Base-by-base conservation (phyloP, 2,113 vertebrate species). In the Zootoca vivipara region DNA sequence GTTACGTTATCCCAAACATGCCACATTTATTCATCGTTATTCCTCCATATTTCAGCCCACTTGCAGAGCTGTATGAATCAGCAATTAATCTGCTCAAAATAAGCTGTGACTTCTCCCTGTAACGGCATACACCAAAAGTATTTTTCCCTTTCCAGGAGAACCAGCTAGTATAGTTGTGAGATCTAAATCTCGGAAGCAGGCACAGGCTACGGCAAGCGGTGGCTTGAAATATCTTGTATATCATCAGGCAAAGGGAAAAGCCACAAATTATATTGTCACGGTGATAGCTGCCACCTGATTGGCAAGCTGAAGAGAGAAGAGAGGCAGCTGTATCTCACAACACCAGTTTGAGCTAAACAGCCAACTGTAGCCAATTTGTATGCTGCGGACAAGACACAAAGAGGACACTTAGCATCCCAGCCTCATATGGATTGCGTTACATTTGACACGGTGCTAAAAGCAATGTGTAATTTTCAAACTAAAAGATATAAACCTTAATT, bases 381-480 rank as follows among this genome's bases (percentile, higher is more conserved):
- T 58, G 40, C 80, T 77, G 52, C 38, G 40, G 12, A 56, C 64
- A 67, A 88, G 72, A 38, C 24, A 75, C 18, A 77, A 83, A 87
- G 38, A 82, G 69, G 56, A 35, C 5, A 5, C 38, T 88, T 83
- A 26, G n/a, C 72, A 88, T 83, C 87, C 58, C 40, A 78, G 20
- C 40, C 40, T 83, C 62, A 67, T 77, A 75, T n/a, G 33, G 73
- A 70, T 56, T 78, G 28, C 40, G 78, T 56, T 56, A 28, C 40
- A 22, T 83, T 78, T 65, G 40, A 30, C 40, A 69, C 46, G 9
- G 58, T 30, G 24, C n/a, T 78, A 77, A 88, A 78, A 78, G 81
- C 87, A 83, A 78, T 38, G 42, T 78, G 73, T 83, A 88, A 88
- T 88, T 78, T 88, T 83, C n/a, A 78, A 28, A 83, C 81, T 69